Conservation (phyloP, 1,140 invertebrate species). For the Nasonia vitripennis region DNA sequence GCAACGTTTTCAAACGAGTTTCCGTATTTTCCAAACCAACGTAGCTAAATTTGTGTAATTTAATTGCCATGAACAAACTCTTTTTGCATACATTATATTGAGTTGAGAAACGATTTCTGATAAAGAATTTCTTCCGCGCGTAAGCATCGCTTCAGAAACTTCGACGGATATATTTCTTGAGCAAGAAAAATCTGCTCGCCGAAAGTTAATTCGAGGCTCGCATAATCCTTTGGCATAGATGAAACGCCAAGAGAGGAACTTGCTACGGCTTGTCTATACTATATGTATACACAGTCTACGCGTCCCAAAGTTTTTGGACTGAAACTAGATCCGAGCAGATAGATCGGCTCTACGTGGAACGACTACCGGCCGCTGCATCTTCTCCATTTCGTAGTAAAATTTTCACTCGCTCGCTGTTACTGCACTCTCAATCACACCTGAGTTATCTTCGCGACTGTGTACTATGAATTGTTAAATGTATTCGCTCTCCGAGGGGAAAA, state of each 20-base stretch:
- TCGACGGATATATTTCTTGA: background rate
- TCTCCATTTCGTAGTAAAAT: slow-evolving; percentile 23
- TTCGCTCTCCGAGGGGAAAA: too few relatives aligned
- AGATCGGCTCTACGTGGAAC: slow-evolving; percentile 36
- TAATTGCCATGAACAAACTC: too few relatives aligned
- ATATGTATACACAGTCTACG: too few relatives aligned
- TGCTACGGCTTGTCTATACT: background rate
- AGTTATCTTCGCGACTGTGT: background rate
- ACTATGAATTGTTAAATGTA: background rate
- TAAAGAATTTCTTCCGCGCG: too few relatives aligned
- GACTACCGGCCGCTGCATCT: background rate
- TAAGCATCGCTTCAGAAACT: too few relatives aligned
- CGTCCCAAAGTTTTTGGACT: slow-evolving; percentile 16
- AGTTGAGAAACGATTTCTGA: too few relatives aligned
- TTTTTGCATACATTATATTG: too few relatives aligned
- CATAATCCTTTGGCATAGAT: slow-evolving; percentile 20
- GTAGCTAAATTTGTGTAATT: too few relatives aligned
- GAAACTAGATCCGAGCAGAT: slow-evolving; percentile 32
- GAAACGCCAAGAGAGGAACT: slow-evolving; percentile 22
- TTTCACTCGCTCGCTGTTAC: background rate
- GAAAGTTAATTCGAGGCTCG: slow-evolving; percentile 25
- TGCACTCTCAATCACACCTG: background rate
- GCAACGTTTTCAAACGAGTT: background rate
- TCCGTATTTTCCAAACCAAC: background rate
- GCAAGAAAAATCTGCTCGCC: background rate